These are phyloP conservation scores for Lagenorhynchus albirostris DNA, from an alignment of 2,113 vertebrate species.

Conservation along the genomic window DNA sequence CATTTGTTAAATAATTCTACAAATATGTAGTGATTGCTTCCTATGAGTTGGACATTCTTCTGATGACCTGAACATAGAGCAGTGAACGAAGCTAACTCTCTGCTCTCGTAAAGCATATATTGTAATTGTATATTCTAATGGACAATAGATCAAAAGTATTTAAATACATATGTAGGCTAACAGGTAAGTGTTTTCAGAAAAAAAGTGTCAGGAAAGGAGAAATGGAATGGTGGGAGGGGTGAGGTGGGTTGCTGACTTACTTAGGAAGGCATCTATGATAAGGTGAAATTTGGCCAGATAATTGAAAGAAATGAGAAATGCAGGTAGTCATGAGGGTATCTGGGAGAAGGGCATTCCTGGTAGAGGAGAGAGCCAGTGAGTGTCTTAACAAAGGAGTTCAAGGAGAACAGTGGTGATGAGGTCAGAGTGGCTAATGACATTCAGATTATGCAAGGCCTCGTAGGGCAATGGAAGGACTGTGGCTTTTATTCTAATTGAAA, in stretches of 20 bases:
- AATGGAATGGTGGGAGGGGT: not conserved
- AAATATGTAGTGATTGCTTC: not conserved
- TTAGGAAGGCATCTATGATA: not conserved
- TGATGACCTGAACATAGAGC: not conserved
- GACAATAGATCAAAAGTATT: not conserved
- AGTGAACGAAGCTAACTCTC: not conserved
- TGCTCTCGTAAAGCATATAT: not conserved
- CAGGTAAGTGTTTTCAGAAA: not conserved
- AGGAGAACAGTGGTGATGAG: not conserved
- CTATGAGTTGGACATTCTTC: not conserved
- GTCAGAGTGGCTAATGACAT: not conserved
- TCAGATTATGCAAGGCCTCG: not conserved
- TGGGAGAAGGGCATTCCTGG: not conserved
- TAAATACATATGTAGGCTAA: not conserved
- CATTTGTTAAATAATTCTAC: not conserved
- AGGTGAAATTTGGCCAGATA: not conserved
- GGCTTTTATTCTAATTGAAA: not conserved
- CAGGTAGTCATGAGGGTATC: not conserved
- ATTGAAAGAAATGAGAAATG: not conserved
- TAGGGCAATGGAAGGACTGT: accelerated
- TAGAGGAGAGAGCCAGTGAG: not conserved
- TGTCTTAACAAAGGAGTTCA: not conserved
- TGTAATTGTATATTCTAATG: no score
- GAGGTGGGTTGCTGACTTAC: not conserved
- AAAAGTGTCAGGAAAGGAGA: not conserved